These are phyloP conservation scores for Ptychodera flava DNA, from an alignment of 35 echinoderm and acorn worm species.

Conservation along the genomic window DNA sequence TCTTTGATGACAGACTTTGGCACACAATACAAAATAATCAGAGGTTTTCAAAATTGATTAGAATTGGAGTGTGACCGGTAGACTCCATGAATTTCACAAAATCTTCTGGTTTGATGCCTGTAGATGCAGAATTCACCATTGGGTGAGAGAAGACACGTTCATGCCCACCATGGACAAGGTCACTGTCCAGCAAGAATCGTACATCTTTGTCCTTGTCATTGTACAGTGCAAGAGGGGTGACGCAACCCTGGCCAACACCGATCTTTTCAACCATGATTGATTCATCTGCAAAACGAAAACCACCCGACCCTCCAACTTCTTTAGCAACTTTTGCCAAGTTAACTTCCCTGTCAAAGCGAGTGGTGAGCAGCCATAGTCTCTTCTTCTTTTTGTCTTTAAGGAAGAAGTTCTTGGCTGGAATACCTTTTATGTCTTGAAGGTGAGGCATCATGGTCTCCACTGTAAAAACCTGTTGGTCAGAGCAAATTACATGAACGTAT, in stretches of 20 bases:
- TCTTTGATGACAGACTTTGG: too few species aligned
- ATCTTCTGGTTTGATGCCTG: slow-evolving; percentile 63
- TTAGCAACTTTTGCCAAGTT: slow-evolving; percentile 57
- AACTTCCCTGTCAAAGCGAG: slow-evolving; percentile 41
- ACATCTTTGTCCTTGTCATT: slow-evolving; percentile 79
- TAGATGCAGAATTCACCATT: slow-evolving; percentile 73
- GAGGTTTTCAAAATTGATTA: slow-evolving; percentile 33
- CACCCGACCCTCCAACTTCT: slow-evolving; percentile 69
- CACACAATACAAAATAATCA: background rate
- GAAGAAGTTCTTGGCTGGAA: slow-evolving; percentile 76
- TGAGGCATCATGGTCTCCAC: slow-evolving; percentile 89
- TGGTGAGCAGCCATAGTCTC: slow-evolving; percentile 62
- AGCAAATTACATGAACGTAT: too few species aligned
- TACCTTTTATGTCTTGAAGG: slow-evolving; percentile 32
- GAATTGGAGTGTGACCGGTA: slow-evolving; percentile 69
- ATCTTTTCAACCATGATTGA: slow-evolving; percentile 61
- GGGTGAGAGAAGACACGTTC: slow-evolving; percentile 62
- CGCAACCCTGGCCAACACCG: slow-evolving; percentile 80
- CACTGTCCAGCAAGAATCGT: slow-evolving; percentile 56
- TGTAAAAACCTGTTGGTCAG: slow-evolving; percentile 65
- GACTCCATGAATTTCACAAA: slow-evolving; percentile 64
- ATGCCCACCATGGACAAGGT: slow-evolving; percentile 59
- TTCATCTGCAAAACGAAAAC: slow-evolving; percentile 87
- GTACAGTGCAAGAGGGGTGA: slow-evolving; percentile 77
- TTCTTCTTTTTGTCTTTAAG: slow-evolving; percentile 89